phyloP scores from a whole-genome alignment of 2,888 invertebrate species.

The Galerucella calmariensis region DNA sequence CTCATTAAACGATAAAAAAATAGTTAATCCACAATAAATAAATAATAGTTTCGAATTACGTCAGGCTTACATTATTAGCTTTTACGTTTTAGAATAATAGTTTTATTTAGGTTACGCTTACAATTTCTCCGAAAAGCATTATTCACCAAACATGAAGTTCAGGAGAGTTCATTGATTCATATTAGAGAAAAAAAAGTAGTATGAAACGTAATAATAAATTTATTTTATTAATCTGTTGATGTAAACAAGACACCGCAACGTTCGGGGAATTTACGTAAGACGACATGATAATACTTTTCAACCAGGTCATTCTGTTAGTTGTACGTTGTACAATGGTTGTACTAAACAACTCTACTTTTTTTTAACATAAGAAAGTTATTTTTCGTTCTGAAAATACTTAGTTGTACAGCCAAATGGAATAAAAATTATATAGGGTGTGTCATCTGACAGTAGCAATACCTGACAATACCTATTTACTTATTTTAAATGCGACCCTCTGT shows the following conservation, averaged over 20 bases:
- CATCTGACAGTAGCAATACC: too few species aligned
- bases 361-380: neutral
- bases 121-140: conserved; percentile 16
- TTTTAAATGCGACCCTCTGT: too few species aligned
- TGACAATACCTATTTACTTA: too few species aligned
- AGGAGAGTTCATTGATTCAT: conserved; percentile 12
- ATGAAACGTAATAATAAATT: neutral
- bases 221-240: conserved; percentile 8
- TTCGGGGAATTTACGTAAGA: conserved; percentile 4
- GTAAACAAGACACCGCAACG: conserved; percentile 11
- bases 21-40: conserved; percentile 3
- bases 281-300: neutral
- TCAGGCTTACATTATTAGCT: neutral
- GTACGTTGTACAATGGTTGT: neutral
- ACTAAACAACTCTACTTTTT: neutral
- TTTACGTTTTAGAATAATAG: neutral
- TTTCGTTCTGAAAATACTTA: too few species aligned
- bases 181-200: conserved; percentile 8
- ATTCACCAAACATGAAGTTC: conserved; percentile 16
- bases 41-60: conserved; percentile 10
- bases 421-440: too few species aligned
- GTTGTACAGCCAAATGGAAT: too few species aligned
- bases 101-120: conserved; percentile 15
- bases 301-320: conserved; percentile 7
- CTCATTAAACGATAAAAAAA: neutral